Base-by-base conservation (phyloP, 2,888 invertebrate genomes). In the Hofmannophila pseudospretella region DNA sequence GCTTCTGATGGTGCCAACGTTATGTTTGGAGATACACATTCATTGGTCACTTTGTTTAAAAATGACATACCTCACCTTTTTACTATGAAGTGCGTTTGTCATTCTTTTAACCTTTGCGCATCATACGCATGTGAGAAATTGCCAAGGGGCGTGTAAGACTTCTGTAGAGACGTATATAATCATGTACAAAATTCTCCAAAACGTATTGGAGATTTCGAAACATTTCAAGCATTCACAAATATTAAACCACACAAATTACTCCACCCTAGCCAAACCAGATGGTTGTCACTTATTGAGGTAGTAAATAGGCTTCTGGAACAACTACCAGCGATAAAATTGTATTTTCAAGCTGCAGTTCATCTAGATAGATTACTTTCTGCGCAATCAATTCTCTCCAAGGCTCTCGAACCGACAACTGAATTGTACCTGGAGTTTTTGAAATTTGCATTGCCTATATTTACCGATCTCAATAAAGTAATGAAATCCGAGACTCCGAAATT, bases 71-170 rank as follows among this genome's bases (percentile, higher is more conserved):
- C 62, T 12, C 57, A 57, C 8, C 54, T 70, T 13, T 45, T 44
- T 20, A 44, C 66, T 26, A 30, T 42, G 16, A 67, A 64, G 37
- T 68, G 65, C 39, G 44, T 68, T 31, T 67, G 63, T 44, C 62
- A 65, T 34, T 66, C 62, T 7, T 33, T 53, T 14, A 58, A 65
- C 44, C 31, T 66, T 19, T 58, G 58, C 45, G 51, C 56, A 10
- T 54, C 52, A 35, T 43, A 54, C 38, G 58, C 59, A 1, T 63
- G 58, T 44, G 58, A 62, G 40, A 31, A 42, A 32, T 39, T 68
- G 20, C 63, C 66, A 5, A 40, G 49, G 37, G 16, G 44, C n/a
- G 44, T 45, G 43, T 60, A 67, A 48, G 49, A 59, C 41, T 42
- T 67, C 10, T 58, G 58, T 4, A 34, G 63, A 32, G 45, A 60